Evolutionary conservation across 2,888 invertebrate species (phyloP), one percentile per base, ranked within the genome.

Genomic region (Timema cristinae): DNA sequence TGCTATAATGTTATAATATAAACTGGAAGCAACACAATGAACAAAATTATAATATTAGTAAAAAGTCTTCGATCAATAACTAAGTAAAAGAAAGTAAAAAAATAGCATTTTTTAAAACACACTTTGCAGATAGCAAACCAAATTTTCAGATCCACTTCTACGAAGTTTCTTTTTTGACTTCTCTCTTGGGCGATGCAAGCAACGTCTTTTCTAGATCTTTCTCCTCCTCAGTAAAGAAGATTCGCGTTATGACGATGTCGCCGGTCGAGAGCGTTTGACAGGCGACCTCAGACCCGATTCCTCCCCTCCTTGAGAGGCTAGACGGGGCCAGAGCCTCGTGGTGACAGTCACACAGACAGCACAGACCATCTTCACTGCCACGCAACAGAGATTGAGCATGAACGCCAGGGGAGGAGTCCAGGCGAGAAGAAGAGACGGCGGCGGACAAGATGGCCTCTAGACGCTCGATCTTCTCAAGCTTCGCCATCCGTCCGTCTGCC

Each of bases 261-360:
- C 95, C 95, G 16, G 95, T 95, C 81, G 94, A 94, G 67, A 94
- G 85, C 2, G 95, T 95, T 83, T 96, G 95, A 73, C 91, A 90
- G 51, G 89, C 90, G 73, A 89, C 86, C 77, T 88, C 88, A 32
- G 32, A 32, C 32, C 32, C 32, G 10, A 80, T 15, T 48, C 67
- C 54, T 56, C 72, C 73, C 56, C 63, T 54, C 50, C 68, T 67
- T 75, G 70, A 54, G 79, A 79, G 74, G 51, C 51, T 69, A 68
- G 70, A 48, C 51, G 16, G 4, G 56, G 10, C 32, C 10, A 15
- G 48, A 47, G 10, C 66, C 9, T 47, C 67, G 50, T 50, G 71
- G 69, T 67, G 75, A 66, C 74, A 74, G 32, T 66, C 71, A 71
- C 74, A 74, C 32, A 63, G 51, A 67, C 74, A 74, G 50, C 48